A percentile compares a stretch with the other conserved stretches of the same genome.
phyloP scores from a whole-genome alignment of 2,113 vertebrate species.

The Chlorocebus sabaeus region DNA sequence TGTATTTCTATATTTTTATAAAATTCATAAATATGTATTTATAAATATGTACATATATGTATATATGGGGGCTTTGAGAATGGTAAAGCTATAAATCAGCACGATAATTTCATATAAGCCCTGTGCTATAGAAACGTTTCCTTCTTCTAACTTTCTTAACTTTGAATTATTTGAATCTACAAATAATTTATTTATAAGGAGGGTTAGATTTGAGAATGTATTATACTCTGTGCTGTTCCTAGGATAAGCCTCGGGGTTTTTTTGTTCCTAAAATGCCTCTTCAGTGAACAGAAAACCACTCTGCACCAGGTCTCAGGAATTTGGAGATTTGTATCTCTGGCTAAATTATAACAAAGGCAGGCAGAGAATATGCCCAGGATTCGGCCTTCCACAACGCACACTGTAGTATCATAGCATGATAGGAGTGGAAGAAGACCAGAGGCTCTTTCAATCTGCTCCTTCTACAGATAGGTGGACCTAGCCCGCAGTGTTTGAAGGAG shows the following conservation, averaged over 20 bases:
- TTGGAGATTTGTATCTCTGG: not conserved
- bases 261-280: slow-evolving; percentile 5
- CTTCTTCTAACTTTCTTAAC: slow-evolving; percentile 17
- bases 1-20: too few relatives aligned
- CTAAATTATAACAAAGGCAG: not conserved
- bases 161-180: slow-evolving; percentile 20
- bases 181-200: not conserved
- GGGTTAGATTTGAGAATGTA: not conserved
- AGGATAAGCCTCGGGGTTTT: not conserved
- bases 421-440: not conserved
- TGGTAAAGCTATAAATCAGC: not conserved
- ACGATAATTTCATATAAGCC: not conserved
- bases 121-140: not conserved
- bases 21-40: too few relatives aligned
- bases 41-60: too few relatives aligned
- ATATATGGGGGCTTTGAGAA: not conserved
- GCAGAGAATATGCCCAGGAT: not conserved
- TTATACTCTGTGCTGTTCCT: not conserved
- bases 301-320: not conserved
- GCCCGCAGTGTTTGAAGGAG: not conserved
- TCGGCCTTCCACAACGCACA: not conserved
- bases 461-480: not conserved
- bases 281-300: not conserved
- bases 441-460: not conserved
- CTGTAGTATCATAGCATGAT: not conserved